Evolutionary conservation across 2,888 invertebrate genomes (phyloP).

Genomic region (Ophion obscuratus): DNA sequence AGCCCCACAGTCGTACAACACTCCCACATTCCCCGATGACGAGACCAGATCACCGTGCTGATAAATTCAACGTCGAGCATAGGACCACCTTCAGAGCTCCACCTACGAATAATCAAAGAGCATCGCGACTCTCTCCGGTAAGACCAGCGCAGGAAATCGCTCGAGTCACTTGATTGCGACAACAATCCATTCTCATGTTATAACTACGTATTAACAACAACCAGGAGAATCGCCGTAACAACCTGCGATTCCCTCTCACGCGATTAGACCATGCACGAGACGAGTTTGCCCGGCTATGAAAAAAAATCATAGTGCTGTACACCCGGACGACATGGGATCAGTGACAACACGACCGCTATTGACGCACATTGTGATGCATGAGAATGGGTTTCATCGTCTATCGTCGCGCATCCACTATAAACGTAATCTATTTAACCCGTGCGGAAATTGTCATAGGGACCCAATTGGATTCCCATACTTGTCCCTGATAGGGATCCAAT

Average conservation of each 20-base stretch:
- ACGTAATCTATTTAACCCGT: not conserved
- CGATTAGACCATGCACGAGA: conserved; percentile 5
- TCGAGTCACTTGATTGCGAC: conserved; percentile 66
- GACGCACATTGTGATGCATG: conserved; percentile 4
- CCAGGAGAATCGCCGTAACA: conserved; percentile 38
- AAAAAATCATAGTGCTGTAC: not conserved
- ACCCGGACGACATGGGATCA: not conserved
- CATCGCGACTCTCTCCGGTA: conserved; percentile 40
- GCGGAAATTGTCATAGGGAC: not conserved
- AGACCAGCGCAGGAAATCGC: conserved; percentile 36
- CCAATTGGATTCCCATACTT: too few species aligned
- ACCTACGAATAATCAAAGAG: conserved; percentile 67
- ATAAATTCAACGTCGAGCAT: conserved; percentile 69
- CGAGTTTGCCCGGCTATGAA: conserved; percentile 14
- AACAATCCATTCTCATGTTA: conserved; percentile 52
- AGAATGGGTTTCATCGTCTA: conserved; percentile 27
- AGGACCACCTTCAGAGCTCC: conserved; percentile 58
- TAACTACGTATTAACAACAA: conserved; percentile 49
- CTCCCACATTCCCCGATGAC: conserved; percentile 83
- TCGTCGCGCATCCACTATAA: conserved; percentile 10
- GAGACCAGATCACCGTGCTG: conserved; percentile 78
- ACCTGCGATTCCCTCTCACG: conserved; percentile 35
- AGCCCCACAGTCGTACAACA: conserved; percentile 73
- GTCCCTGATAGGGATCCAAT: too few species aligned
- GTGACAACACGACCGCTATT: not conserved